Percentiles rank a stretch among this genome's conserved stretches.
phyloP scores from a whole-genome alignment of 2,888 invertebrate genomes.

The Tachina fera region DNA sequence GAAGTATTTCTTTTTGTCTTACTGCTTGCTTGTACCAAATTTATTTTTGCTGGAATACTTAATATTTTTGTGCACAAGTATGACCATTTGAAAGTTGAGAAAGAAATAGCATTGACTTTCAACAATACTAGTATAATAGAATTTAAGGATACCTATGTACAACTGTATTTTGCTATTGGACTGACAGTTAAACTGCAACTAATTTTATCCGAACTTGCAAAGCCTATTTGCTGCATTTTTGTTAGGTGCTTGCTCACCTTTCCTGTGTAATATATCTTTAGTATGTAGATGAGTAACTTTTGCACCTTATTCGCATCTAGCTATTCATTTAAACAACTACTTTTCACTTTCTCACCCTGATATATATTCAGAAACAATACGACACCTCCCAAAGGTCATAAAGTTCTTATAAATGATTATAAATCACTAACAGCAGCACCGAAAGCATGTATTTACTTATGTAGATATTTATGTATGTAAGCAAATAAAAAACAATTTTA shows the following conservation, averaged over 20 bases:
- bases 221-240: conserved; percentile 6
- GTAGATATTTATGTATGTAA: no score
- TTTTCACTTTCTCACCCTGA: conserved; percentile 28
- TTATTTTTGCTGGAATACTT: no score
- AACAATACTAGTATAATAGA: no score
- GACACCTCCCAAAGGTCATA: conserved; percentile 65
- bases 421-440: conserved; percentile 57
- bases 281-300: not conserved
- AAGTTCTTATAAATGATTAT: conserved; percentile 65
- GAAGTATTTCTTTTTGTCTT: no score
- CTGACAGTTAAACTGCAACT: no score
- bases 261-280: not conserved
- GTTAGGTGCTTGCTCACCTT: conserved; percentile 1
- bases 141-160: no score
- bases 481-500: conserved; percentile 22
- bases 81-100: no score
- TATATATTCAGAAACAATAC: conserved; percentile 33
- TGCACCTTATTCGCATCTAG: conserved; percentile 40
- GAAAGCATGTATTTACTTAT: not conserved
- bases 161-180: no score
- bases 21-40: no score
- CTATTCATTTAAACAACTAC: conserved; percentile 41
- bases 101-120: no score
- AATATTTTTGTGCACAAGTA: no score
- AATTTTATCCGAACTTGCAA: conserved; percentile 4